phyloP scores from a whole-genome alignment of 2,797 vertebrate genomes.

The Acrossocheilus wenchowensis region DNA sequence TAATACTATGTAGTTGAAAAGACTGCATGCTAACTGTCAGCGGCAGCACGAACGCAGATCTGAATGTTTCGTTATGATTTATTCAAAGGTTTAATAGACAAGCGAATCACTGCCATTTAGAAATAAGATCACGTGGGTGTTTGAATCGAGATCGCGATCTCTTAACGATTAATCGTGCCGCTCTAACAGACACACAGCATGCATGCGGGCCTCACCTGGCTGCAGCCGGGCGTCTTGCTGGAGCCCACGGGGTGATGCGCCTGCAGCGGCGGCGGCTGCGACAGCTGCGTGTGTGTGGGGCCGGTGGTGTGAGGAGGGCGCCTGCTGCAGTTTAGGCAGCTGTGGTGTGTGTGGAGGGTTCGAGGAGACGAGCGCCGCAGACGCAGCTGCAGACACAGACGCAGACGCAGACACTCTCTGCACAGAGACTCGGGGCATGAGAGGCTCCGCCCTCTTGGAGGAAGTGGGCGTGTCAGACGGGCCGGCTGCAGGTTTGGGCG shows the following conservation, averaged over 20 bases:
- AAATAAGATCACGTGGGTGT: too few relatives aligned
- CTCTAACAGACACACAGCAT: neutral
- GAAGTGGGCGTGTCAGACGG: constrained; percentile 65
- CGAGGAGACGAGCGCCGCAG: constrained; percentile 79
- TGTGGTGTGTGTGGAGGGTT: constrained; percentile 87
- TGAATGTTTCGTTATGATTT: neutral
- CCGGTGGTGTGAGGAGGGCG: constrained; percentile 92
- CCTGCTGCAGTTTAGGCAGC: constrained; percentile 94
- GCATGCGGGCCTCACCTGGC: constrained; percentile 81
- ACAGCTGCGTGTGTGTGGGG: constrained; percentile 89
- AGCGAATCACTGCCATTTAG: too few relatives aligned
- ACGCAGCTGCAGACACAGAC: neutral
- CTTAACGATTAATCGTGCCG: too few relatives aligned
- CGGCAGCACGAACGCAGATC: too few relatives aligned
- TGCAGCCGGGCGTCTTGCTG: constrained; percentile 80
- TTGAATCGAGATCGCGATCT: too few relatives aligned
- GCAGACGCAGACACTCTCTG: constrained; percentile 73
- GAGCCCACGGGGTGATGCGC: constrained; percentile 87
- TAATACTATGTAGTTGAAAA: neutral
- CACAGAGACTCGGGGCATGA: constrained; percentile 72
- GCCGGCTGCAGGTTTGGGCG: constrained; percentile 76
- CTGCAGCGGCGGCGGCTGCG: constrained; percentile 87
- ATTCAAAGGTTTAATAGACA: too few relatives aligned
- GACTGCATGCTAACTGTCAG: too few relatives aligned
- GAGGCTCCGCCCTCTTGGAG: constrained; percentile 72